phyloP scores from a whole-genome alignment of 2,888 invertebrate genomes.

The Watsonalla binaria region DNA sequence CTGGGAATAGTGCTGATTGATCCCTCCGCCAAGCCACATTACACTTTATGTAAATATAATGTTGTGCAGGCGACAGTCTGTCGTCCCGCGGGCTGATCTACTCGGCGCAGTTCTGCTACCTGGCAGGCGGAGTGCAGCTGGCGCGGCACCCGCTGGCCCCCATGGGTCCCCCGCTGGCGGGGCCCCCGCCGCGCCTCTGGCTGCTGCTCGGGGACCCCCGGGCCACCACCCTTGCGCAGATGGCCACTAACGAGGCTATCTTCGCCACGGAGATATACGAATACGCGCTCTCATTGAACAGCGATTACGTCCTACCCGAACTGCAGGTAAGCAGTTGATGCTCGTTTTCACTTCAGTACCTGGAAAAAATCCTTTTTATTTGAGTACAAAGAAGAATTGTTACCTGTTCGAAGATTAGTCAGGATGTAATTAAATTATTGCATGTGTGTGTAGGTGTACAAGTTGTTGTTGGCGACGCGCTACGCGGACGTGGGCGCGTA shows the following conservation, averaged over 20 bases:
- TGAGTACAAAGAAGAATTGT: too few species aligned
- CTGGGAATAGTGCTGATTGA: neutral
- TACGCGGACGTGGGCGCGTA: slow-evolving; percentile 85
- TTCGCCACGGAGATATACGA: slow-evolving; percentile 98
- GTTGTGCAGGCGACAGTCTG: slow-evolving; percentile 81
- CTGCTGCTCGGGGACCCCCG: slow-evolving; percentile 88
- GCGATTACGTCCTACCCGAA: slow-evolving; percentile 84
- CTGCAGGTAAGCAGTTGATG: slow-evolving; percentile 79
- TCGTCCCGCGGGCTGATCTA: slow-evolving; percentile 87
- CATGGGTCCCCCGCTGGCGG: slow-evolving; percentile 39
- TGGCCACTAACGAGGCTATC: slow-evolving; percentile 90
- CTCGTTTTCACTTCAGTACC: neutral
- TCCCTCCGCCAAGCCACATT: neutral
- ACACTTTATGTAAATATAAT: neutral
- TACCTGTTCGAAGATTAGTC: too few species aligned
- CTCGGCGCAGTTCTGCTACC: slow-evolving; percentile 97
- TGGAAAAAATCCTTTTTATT: too few species aligned
- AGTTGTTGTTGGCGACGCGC: slow-evolving; percentile 88
- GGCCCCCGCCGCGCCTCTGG: slow-evolving; percentile 82
- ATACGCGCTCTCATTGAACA: slow-evolving; percentile 90
- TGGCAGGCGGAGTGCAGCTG: slow-evolving; percentile 87
- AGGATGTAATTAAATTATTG: neutral
- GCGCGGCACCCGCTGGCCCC: slow-evolving; percentile 61
- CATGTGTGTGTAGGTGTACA: slow-evolving; percentile 82
- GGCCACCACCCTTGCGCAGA: slow-evolving; percentile 79